These are phyloP conservation scores for Apodemus agrarius DNA, from an alignment of 2,797 vertebrate genomes.

Conservation along the genomic window DNA sequence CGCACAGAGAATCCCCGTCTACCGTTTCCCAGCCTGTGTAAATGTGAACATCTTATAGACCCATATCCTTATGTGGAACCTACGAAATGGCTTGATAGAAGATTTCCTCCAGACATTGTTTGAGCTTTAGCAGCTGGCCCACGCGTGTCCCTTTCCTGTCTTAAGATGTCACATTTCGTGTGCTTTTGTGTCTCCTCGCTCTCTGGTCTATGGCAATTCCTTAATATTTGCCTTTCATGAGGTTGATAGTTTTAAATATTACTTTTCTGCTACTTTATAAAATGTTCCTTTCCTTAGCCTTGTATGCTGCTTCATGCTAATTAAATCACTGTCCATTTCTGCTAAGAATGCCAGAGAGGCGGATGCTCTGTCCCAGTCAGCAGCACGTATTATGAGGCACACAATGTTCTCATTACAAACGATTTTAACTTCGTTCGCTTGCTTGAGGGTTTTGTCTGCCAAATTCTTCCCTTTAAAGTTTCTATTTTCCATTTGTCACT, in stretches of 20 bases:
- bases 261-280: conserved; percentile 37
- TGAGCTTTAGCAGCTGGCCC: conserved; percentile 6
- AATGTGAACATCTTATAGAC: conserved; percentile 46
- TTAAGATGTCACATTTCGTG: neutral
- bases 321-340: conserved; percentile 56
- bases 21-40: neutral
- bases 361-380: neutral
- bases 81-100: conserved; percentile 41
- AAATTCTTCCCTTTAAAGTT: conserved; percentile 64
- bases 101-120: neutral
- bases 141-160: conserved; percentile 24
- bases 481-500: conserved; percentile 51
- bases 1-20: neutral
- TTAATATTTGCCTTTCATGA: conserved; percentile 33
- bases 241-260: conserved; percentile 30
- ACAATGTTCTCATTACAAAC: conserved; percentile 42
- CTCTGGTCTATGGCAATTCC: neutral
- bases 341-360: conserved; percentile 34
- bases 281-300: conserved; percentile 42
- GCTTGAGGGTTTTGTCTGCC: conserved; percentile 17
- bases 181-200: conserved; percentile 3
- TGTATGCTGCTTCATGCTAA: conserved; percentile 39
- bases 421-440: conserved; percentile 59
- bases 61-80: conserved; percentile 32
- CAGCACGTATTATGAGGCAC: conserved; percentile 36